A percentile compares a stretch with the other conserved stretches of the same genome.
Evolutionary conservation across 2,888 invertebrate genomes (phyloP).

Genomic region (Campoplex capitator): DNA sequence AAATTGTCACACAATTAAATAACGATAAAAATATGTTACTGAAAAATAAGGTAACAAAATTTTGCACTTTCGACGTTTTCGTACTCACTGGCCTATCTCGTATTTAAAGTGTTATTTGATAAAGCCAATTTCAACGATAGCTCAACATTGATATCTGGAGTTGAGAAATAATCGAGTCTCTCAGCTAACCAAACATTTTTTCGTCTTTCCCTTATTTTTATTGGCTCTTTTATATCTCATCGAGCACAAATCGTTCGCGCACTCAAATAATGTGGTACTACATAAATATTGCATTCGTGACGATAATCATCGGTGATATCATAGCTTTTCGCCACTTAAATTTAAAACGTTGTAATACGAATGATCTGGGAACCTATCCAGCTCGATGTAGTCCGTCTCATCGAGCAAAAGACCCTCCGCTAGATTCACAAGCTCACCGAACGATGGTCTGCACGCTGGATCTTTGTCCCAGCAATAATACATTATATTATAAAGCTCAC

Average conservation of each 20-base stretch:
- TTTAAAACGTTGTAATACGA: slow-evolving; percentile 95
- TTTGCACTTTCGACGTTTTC: slow-evolving; percentile 25
- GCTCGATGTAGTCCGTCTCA: slow-evolving; percentile 96
- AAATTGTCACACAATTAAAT: background rate
- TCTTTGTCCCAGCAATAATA: slow-evolving; percentile 97
- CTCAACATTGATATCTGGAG: slow-evolving; percentile 12
- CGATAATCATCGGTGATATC: slow-evolving; percentile 70
- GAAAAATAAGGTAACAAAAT: background rate
- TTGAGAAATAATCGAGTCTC: background rate
- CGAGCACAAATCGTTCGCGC: background rate
- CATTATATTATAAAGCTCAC: slow-evolving; percentile 97
- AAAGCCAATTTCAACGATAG: slow-evolving; percentile 3
- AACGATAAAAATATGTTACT: background rate
- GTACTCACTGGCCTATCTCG: slow-evolving; percentile 40
- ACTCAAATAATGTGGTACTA: background rate
- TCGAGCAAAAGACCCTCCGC: slow-evolving; percentile 94
- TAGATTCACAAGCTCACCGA: slow-evolving; percentile 92
- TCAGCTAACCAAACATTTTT: background rate
- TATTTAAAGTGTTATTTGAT: background rate
- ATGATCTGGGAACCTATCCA: slow-evolving; percentile 96
- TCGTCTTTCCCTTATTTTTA: background rate
- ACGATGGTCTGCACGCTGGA: slow-evolving; percentile 93
- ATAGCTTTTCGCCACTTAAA: slow-evolving; percentile 93
- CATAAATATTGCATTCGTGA: background rate
- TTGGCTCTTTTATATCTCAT: background rate